Conservation (phyloP, 2,113 vertebrate species). For the Kryptolebias marmoratus region DNA sequence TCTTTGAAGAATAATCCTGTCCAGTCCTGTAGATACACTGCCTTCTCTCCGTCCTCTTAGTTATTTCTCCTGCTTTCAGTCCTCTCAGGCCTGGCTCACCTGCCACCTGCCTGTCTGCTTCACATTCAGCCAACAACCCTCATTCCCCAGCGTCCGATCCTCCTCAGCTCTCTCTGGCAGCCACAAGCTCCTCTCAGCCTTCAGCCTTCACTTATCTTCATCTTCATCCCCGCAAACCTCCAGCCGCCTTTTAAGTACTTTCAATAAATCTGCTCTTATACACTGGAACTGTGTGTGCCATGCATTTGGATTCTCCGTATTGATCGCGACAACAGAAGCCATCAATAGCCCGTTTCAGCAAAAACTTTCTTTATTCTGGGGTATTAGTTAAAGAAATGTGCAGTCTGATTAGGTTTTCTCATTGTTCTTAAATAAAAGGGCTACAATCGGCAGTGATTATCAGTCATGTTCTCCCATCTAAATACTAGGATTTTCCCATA, state of each 20-base stretch:
- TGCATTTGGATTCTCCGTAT: constrained; percentile 9
- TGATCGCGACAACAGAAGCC: neutral
- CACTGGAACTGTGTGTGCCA: neutral
- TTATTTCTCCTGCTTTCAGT: neutral
- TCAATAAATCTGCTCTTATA: constrained; percentile 1
- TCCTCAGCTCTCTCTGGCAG: neutral
- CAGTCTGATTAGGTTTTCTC: neutral
- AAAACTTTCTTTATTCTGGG: neutral
- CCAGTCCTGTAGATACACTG: neutral
- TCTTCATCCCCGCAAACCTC: neutral
- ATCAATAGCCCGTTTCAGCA: neutral
- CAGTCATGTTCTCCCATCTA: neutral
- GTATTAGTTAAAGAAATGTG: neutral
- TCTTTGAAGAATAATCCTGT: constrained; percentile 1
- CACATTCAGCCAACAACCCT: constrained; percentile 12
- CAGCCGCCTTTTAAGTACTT: neutral
- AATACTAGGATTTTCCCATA: neutral
- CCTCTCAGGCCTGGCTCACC: neutral
- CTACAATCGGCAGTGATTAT: neutral
- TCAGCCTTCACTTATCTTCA: neutral
- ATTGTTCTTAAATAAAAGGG: neutral
- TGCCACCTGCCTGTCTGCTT: constrained; percentile 11
- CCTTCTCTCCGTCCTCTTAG: neutral
- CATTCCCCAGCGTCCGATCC: constrained; percentile 1
- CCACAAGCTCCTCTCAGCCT: neutral